phyloP scores from a whole-genome alignment of 2,888 invertebrate species.

The Hyppa rectilinea region DNA sequence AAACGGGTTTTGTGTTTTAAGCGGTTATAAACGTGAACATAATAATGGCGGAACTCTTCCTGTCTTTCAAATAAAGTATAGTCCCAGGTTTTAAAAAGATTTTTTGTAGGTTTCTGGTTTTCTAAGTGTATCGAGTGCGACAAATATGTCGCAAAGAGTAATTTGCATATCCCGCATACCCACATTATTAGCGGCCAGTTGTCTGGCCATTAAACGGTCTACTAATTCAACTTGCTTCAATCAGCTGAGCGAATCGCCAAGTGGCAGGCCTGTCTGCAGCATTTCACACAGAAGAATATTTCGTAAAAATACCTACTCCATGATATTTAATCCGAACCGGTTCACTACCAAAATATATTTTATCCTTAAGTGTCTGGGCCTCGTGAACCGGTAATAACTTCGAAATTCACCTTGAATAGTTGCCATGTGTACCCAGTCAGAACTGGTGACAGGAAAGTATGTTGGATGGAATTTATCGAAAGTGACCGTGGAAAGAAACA shows the following conservation, averaged over 20 bases:
- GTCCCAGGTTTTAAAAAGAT: neutral
- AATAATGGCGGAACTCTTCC: no score
- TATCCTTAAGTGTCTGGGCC: conserved; percentile 20
- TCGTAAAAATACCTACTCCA: conserved; percentile 12
- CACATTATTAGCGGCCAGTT: neutral
- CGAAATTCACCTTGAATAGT: conserved; percentile 42
- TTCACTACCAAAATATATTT: conserved; percentile 23
- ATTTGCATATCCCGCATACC: neutral
- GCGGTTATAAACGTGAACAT: neutral
- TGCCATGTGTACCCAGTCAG: neutral
- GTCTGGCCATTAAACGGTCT: neutral
- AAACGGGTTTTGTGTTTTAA: neutral
- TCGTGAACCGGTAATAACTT: conserved; percentile 37
- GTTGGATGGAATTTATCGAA: conserved; percentile 13
- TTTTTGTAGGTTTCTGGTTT: neutral
- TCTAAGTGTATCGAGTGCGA: neutral
- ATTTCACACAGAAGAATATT: conserved; percentile 4
- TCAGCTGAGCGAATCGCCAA: neutral
- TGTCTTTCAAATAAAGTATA: neutral
- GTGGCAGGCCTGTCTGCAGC: neutral
- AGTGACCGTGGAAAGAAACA: neutral
- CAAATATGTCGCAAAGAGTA: no score
- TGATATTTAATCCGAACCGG: conserved; percentile 37
- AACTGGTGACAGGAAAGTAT: conserved; percentile 12
- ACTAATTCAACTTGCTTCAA: no score